Conservation (phyloP, 2,113 vertebrate species). For the Odocoileus virginianus region DNA sequence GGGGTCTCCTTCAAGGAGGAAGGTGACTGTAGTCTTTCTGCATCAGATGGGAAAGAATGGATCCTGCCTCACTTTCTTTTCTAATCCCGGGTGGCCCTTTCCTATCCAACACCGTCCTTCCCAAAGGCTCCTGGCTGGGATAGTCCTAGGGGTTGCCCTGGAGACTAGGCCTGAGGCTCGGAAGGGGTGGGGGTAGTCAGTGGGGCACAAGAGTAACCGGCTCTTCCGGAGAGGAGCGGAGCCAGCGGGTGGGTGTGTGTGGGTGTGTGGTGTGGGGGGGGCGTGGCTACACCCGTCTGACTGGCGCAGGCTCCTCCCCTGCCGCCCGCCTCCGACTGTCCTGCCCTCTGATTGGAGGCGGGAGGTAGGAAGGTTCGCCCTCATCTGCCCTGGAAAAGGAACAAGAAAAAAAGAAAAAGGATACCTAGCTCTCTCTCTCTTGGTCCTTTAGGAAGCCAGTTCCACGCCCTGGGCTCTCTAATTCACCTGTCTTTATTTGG, state of each 20-base stretch:
- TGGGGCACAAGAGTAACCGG: constrained; percentile 72
- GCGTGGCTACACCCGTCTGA: constrained; percentile 47
- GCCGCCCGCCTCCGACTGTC: neutral
- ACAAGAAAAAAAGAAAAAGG: neutral
- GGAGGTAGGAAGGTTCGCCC: constrained; percentile 26
- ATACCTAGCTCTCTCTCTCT: neutral
- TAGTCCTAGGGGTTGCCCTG: constrained; percentile 53
- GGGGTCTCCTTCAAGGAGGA: neutral
- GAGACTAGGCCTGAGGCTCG: constrained; percentile 65
- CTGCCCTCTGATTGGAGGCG: neutral
- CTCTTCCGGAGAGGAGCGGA: constrained; percentile 62
- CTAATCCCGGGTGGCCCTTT: neutral
- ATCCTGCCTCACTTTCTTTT: constrained; percentile 9
- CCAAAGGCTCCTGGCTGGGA: neutral
- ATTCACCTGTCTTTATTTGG: neutral
- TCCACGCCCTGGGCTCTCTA: neutral
- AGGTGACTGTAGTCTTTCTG: neutral
- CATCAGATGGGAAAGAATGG: neutral
- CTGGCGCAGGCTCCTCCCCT: constrained; percentile 36
- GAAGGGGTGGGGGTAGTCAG: constrained; percentile 65
- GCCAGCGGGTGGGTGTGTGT: constrained; percentile 62
- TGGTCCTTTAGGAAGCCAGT: neutral
- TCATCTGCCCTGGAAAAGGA: constrained; percentile 19
- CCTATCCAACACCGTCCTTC: neutral
- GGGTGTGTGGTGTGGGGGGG: constrained; percentile 46